Evolutionary conservation across 2,797 vertebrate genomes (phyloP).

Genomic region (Epinephelus malabaricus): DNA sequence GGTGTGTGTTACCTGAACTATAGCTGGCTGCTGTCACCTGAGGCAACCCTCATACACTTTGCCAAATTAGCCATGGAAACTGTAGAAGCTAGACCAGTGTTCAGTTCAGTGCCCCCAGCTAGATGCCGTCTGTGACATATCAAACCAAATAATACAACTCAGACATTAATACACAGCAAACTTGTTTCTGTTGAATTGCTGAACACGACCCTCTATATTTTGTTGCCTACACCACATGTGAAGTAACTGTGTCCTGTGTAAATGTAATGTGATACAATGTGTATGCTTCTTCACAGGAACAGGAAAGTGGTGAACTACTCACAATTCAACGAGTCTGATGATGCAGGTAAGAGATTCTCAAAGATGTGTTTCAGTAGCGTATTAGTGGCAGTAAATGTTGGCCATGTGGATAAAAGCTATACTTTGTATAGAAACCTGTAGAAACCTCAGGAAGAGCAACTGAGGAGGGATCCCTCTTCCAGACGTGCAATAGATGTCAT

Average conservation of each 20-base stretch:
- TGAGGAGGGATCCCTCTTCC: too few relatives aligned
- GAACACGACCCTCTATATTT: not conserved
- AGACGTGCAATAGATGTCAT: too few relatives aligned
- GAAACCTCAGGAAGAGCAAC: too few relatives aligned
- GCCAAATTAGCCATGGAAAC: slow-evolving; percentile 67
- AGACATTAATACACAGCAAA: slow-evolving; percentile 1
- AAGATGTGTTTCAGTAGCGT: not conserved
- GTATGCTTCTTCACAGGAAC: slow-evolving; percentile 90
- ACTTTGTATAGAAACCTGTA: too few relatives aligned
- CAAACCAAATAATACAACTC: not conserved
- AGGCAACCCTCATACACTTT: slow-evolving; percentile 55
- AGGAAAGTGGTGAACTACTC: slow-evolving; percentile 99
- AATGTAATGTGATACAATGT: slow-evolving; percentile 42
- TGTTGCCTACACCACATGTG: not conserved
- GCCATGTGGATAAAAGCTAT: not conserved
- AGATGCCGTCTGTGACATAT: slow-evolving; percentile 8
- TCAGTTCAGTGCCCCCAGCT: slow-evolving; percentile 30
- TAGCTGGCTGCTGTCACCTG: slow-evolving; percentile 51
- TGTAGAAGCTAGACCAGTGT: slow-evolving; percentile 57
- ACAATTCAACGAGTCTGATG: slow-evolving; percentile 99
- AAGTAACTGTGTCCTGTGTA: not conserved
- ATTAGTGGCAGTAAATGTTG: not conserved
- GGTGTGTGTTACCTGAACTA: slow-evolving; percentile 51
- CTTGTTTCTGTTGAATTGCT: not conserved
- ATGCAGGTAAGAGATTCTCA: slow-evolving; percentile 89